Base-by-base conservation (phyloP, 2,113 vertebrate species). In the Puffinus mauretanicus region DNA sequence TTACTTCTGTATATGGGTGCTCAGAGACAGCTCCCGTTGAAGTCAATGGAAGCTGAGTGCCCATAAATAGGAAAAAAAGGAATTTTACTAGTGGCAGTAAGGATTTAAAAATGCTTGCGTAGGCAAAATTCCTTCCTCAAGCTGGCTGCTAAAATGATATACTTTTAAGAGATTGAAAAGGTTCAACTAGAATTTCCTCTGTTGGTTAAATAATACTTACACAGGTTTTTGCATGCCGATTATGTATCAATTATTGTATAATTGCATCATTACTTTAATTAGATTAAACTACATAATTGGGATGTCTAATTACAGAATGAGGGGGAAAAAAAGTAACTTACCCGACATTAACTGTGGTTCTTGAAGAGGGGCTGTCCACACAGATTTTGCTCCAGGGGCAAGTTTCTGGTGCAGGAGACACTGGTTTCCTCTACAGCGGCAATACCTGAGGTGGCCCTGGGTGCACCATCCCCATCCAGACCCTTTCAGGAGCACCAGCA, bases 241-340 rank as follows among this genome's bases (percentile, higher is more conserved):
- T 98, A 98, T 96, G 79, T 96, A 98, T 97, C 96, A 98, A 98
- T 98, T 98, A 98, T 96, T 97, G 98, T 94, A 96, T 98, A 98
- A 98, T 98, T 97, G 94, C 97, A 94, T 97, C 97, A 98, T 98
- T 97, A 98, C 97, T 96, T 94, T 97, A 98, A 98, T 98, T 79
- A 96, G 97, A 98, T 97, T 98, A 98, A 98, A 98, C 94, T 65
- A 93, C 96, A 96, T 98, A 98, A 98, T 98, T 98, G 98, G 96
- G 92, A 96, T 94, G 75, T 88, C 93, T 98, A 98, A 98, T 98
- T 97, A 97, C 88, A 96, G 93, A 98, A 92, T 92, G 97, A 96
- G 89, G 64, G 69, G 69, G 32, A 0, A 25, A 25, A 22, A 69
- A 88, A 62, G 82, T 66, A 96, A 90, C 93, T 90, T 75, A 72